phyloP scores from a whole-genome alignment of 2,113 vertebrate genomes.

The Zosterops pallidus region DNA sequence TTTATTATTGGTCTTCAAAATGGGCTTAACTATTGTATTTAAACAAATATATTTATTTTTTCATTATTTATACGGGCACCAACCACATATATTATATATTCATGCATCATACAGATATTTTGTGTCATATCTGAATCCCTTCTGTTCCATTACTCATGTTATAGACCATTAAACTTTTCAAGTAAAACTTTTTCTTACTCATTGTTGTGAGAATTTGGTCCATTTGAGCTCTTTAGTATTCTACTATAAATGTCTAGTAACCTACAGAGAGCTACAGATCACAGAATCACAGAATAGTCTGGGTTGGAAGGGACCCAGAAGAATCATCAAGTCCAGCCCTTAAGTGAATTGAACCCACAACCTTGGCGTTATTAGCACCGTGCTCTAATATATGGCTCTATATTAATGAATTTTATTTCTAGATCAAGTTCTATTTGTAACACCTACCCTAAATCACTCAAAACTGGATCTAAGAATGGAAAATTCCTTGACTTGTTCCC shows the following conservation, averaged over 20 bases:
- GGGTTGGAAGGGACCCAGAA: neutral
- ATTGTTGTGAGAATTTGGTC: neutral
- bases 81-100: neutral
- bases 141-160: neutral
- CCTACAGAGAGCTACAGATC: neutral
- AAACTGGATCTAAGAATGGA: neutral
- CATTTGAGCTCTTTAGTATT: neutral
- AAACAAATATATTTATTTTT: neutral
- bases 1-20: neutral
- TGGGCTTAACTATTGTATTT: neutral
- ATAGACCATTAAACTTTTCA: neutral
- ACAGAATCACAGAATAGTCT: neutral
- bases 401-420: neutral
- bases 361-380: fast-evolving
- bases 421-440: neutral
- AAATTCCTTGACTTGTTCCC: neutral
- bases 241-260: neutral
- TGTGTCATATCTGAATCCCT: neutral
- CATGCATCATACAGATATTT: neutral
- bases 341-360: neutral
- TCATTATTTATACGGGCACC: neutral
- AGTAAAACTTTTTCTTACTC: neutral
- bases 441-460: neutral
- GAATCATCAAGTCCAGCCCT: neutral
- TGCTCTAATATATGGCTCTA: neutral